Base-by-base conservation (phyloP, 2,113 vertebrate genomes). In the Archilochus colubris region DNA sequence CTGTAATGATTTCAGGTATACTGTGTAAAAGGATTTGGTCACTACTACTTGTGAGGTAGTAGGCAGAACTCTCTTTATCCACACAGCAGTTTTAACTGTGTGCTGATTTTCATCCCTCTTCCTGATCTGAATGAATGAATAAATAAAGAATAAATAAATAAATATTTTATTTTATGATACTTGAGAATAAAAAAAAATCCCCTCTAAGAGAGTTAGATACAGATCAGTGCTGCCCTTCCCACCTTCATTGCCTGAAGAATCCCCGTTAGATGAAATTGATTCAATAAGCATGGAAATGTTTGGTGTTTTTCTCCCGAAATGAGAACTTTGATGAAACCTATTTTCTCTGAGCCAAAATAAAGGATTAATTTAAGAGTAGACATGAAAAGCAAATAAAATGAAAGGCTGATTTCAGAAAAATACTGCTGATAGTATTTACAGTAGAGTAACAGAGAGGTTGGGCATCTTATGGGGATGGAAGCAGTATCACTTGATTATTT, bases 311-410 rank as follows among this genome's bases (percentile, higher is more conserved):
- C 31, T 57, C 28, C 8, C 33, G 21, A 68, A 91, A 48, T 48
- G 4, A 86, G 12, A 95, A 40, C 8, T 72, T 63, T n/a, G 18
- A 64, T 27, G 13, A 89, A 84, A 72, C 48, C 64, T 0, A 1
- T 82, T 87, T 94, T 53, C 38, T 82, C 53, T 82, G 48, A 89
- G 21, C 17, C 40, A 88, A 85, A 79, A 44, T n/a, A 23, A 78
- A 86, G 73, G 27, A 50, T 18, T 66, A 0, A 6, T 72, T 91
- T 89, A 50, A 15, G 6, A 67, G 6, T 8, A 58, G 5, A 62
- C 18, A 31, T 11, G 20, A 63, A 63, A 79, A 51, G 6, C 22
- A 24, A 87, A 64, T 20, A 89, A 79, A 88, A 68, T 19, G 2
- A 85, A 64, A 12, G 9, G 2, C 23, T 82, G 27, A 4, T 78